phyloP scores from a whole-genome alignment of 64 coral and sea anemone genomes.

The Montipora capricornis region DNA sequence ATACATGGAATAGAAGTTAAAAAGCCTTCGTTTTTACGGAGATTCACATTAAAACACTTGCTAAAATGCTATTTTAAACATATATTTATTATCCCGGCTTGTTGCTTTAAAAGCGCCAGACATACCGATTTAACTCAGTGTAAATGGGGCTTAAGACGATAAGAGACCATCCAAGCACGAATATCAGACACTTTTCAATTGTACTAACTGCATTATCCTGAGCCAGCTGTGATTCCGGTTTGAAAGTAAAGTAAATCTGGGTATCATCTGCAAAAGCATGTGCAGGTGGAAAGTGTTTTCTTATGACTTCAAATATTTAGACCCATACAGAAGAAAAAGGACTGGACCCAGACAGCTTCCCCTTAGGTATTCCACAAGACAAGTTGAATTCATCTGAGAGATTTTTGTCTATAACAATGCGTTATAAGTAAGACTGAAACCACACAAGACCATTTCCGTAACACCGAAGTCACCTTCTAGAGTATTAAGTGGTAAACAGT shows the following conservation, averaged over 20 bases:
- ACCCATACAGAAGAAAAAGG: constrained; percentile 1
- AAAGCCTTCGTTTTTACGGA: too few species aligned
- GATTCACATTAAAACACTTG: too few species aligned
- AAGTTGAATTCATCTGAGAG: background rate
- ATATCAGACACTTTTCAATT: background rate
- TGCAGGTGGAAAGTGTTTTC: background rate
- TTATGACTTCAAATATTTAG: background rate
- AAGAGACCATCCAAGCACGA: background rate
- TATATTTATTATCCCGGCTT: too few species aligned
- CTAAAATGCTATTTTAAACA: too few species aligned
- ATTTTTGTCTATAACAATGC: background rate
- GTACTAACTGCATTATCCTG: background rate
- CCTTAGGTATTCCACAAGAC: background rate
- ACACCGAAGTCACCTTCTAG: background rate
- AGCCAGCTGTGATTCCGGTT: background rate
- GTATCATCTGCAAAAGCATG: constrained; percentile 28
- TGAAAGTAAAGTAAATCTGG: constrained; percentile 14
- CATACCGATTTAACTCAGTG: background rate
- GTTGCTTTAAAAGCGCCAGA: background rate
- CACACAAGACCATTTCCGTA: background rate
- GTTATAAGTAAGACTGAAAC: constrained; percentile 37
- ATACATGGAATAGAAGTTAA: too few species aligned
- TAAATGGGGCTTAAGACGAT: background rate
- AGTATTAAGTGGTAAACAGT: background rate
- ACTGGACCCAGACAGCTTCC: constrained; percentile 7